Evolutionary conservation across 2,113 vertebrate genomes (phyloP).

Genomic region (Plecotus auritus): DNA sequence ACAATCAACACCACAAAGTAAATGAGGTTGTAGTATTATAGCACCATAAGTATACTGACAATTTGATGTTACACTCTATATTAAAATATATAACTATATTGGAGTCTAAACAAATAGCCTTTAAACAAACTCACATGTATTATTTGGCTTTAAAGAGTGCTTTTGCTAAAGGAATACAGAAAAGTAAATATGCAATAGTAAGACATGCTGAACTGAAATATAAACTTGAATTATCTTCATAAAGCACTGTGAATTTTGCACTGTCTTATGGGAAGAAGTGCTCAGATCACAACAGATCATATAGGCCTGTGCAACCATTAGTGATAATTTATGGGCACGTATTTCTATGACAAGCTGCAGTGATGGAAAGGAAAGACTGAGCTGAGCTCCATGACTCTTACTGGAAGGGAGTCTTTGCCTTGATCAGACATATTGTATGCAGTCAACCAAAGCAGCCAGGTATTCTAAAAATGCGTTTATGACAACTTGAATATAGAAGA

Average conservation of each 20-base stretch:
- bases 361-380: slow-evolving; percentile 16
- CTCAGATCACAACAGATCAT: not conserved
- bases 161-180: not conserved
- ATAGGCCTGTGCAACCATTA: not conserved
- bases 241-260: not conserved
- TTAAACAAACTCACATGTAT: not conserved
- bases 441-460: not conserved
- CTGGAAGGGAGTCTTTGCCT: not conserved
- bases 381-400: not conserved
- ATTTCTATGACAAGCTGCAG: not conserved
- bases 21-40: slow-evolving; percentile 45
- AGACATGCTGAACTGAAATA: not conserved
- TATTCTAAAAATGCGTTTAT: not conserved
- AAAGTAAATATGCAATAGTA: not conserved
- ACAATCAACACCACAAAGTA: slow-evolving; percentile 52
- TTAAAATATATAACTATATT: slow-evolving; percentile 58
- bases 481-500: not conserved
- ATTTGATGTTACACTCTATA: slow-evolving; percentile 46
- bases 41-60: slow-evolving; percentile 5
- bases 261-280: not conserved
- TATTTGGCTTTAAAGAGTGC: not conserved
- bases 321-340: not conserved
- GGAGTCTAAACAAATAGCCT: slow-evolving; percentile 6
- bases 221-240: not conserved
- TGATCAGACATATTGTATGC: not conserved